phyloP scores from a whole-genome alignment of 2,888 invertebrate species.

The Ethmia dodecea region DNA sequence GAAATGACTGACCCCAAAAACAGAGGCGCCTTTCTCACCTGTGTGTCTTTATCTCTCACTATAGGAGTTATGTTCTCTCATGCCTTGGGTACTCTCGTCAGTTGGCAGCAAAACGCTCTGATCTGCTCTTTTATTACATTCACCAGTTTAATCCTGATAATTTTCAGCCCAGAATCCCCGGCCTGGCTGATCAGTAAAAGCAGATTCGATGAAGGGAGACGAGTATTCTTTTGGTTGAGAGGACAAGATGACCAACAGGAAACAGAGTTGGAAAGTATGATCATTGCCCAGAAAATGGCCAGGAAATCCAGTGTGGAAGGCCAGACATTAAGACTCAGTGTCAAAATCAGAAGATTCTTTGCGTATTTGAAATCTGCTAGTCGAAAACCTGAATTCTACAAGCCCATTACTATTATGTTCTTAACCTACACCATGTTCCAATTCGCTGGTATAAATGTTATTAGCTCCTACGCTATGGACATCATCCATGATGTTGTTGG shows the following conservation, averaged over 20 bases:
- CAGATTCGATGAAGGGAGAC: constrained; percentile 71
- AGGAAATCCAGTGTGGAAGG: constrained; percentile 48
- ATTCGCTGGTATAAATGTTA: constrained; percentile 83
- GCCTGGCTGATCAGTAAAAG: constrained; percentile 81
- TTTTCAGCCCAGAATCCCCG: constrained; percentile 81
- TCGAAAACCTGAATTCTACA: constrained; percentile 74
- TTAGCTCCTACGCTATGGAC: constrained; percentile 82
- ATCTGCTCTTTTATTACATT: constrained; percentile 70
- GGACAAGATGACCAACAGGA: constrained; percentile 56
- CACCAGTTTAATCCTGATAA: constrained; percentile 67
- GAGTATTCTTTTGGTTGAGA: constrained; percentile 76
- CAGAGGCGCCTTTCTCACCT: constrained; percentile 79
- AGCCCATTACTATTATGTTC: constrained; percentile 78
- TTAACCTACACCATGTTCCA: constrained; percentile 81
- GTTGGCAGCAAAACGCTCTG: constrained; percentile 77
- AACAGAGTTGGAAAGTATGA: constrained; percentile 66
- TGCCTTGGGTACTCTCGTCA: constrained; percentile 76
- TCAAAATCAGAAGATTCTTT: constrained; percentile 33
- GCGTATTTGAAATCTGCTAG: constrained; percentile 42
- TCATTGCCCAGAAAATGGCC: constrained; percentile 51
- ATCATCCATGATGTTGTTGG: constrained; percentile 79
- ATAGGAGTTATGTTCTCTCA: constrained; percentile 80
- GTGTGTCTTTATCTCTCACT: constrained; percentile 78
- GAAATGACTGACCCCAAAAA: constrained; percentile 79
- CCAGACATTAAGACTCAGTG: constrained; percentile 30